Base-by-base conservation (phyloP, 1,140 invertebrate species). In the Aplysia californica region DNA sequence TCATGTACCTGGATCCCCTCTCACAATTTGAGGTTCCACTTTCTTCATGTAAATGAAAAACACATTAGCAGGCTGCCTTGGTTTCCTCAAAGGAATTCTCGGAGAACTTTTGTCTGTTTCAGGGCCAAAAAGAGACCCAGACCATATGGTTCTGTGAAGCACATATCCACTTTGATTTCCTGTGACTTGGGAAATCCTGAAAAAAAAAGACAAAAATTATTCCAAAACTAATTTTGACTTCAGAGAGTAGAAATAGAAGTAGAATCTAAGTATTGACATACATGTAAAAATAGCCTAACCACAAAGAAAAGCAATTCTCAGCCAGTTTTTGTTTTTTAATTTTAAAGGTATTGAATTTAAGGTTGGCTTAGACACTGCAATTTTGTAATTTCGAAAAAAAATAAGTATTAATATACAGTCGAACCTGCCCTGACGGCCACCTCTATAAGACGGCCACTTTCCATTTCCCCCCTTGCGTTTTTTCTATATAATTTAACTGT, bases 31-130 rank as follows among this genome's bases (percentile, higher is more conserved):
- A 31, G 35, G 1, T 3, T 36, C 5, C 1, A 61, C n/a, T 18
- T 41, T 59, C n/a, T 61, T 31, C 38, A 64, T 15, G 26, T 39
- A 73, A 31, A 64, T 61, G 1, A 73, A n/a, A 39, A 73, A 73
- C 2, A 73, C 70, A 73, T 73, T 73, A 6, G 70, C n/a, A 33
- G 70, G 70, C n/a, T 35, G 3, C 41, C 61, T 73, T 35, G 70
- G 70, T 39, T 73, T 73, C 20, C 21, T 20, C 31, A 26, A 26
- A 35, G 39, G 5, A 35, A 38, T 71, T 2, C 35, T 2, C 1
- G 21, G 20, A 69, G 41, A 26, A 69, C 20, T 2, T 55, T 71
- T 38, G 15, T 20, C n/a, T 26, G 15, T 39, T 3, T 23, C 39
- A 6, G 36, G 39, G 21, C 39, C 3, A 23, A 68, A 41, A 15